phyloP scores from a whole-genome alignment of 2,888 invertebrate genomes.

The Druceiella hillmani region DNA sequence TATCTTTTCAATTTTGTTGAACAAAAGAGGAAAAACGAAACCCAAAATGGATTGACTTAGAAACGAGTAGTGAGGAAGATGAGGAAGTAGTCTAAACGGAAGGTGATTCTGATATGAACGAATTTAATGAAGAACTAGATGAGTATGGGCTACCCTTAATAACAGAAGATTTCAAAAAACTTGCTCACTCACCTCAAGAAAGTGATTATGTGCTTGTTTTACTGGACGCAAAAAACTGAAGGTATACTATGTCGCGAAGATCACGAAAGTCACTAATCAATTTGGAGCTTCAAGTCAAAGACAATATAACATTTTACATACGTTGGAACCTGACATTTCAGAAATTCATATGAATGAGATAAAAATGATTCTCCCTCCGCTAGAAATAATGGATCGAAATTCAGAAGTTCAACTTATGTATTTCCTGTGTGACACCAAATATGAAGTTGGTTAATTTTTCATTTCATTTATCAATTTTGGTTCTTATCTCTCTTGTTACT shows the following conservation, averaged over 20 bases:
- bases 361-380: slow-evolving; percentile 8
- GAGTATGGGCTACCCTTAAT: slow-evolving; percentile 8
- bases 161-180: slow-evolving; percentile 8
- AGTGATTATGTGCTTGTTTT: slow-evolving; percentile 10
- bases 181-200: slow-evolving; percentile 7
- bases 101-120: slow-evolving; percentile 10
- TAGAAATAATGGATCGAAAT: slow-evolving; percentile 9
- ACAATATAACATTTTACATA: no score
- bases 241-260: slow-evolving; percentile 7
- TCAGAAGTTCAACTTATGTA: slow-evolving; percentile 6
- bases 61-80: no score
- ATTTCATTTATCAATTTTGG: slow-evolving; percentile 6
- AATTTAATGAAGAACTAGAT: slow-evolving; percentile 9
- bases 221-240: slow-evolving; percentile 9
- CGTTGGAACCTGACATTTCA: slow-evolving; percentile 7
- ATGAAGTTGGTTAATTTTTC: slow-evolving; percentile 7
- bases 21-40: no score
- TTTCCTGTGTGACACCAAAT: slow-evolving; percentile 9
- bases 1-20: no score
- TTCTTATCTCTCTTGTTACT: slow-evolving; percentile 4
- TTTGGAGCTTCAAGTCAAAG: slow-evolving; percentile 6
- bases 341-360: slow-evolving; percentile 6
- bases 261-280: slow-evolving; percentile 2
- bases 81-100: slow-evolving; percentile 9
- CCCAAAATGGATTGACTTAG: no score